Conservation (phyloP, 2,797 vertebrate genomes). For the Sebastes minor region DNA sequence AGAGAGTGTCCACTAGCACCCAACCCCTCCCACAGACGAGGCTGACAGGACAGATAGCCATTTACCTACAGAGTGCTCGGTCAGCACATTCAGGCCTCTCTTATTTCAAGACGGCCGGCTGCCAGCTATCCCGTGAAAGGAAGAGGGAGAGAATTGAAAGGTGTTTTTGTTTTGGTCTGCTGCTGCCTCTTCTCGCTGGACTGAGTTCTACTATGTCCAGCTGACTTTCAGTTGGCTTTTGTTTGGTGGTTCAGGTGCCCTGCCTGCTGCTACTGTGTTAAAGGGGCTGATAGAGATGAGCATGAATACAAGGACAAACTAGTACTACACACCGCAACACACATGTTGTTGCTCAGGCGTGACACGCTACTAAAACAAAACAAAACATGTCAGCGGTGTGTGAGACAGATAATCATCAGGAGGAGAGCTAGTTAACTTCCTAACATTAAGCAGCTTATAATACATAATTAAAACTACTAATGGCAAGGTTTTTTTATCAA, state of each 20-base stretch:
- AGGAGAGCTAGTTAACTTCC: not conserved
- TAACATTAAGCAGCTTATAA: no score
- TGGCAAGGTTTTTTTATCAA: no score
- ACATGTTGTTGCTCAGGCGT: not conserved
- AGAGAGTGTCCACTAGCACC: conserved; percentile 27
- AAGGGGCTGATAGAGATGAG: not conserved
- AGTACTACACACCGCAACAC: not conserved
- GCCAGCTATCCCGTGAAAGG: conserved; percentile 47
- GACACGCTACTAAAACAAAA: not conserved
- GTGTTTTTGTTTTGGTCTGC: conserved; percentile 61
- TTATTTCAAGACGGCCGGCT: conserved; percentile 52
- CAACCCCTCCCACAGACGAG: conserved; percentile 33
- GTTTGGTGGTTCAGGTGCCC: not conserved
- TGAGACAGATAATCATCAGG: not conserved
- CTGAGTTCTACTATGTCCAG: conserved; percentile 6
- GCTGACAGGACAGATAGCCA: conserved; percentile 64
- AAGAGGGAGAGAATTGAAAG: conserved; percentile 40
- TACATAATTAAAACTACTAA: no score
- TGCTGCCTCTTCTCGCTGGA: conserved; percentile 9
- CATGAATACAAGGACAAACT: not conserved
- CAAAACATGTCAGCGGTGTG: not conserved
- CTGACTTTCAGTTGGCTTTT: conserved; percentile 32
- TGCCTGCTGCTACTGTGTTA: not conserved
- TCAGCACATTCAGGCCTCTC: conserved; percentile 67
- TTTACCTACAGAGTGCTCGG: conserved; percentile 66